A percentile compares a stretch with the other conserved stretches of the same genome.
Conservation (phyloP, 1,140 invertebrate species). For the Eriocheir sinensis region DNA sequence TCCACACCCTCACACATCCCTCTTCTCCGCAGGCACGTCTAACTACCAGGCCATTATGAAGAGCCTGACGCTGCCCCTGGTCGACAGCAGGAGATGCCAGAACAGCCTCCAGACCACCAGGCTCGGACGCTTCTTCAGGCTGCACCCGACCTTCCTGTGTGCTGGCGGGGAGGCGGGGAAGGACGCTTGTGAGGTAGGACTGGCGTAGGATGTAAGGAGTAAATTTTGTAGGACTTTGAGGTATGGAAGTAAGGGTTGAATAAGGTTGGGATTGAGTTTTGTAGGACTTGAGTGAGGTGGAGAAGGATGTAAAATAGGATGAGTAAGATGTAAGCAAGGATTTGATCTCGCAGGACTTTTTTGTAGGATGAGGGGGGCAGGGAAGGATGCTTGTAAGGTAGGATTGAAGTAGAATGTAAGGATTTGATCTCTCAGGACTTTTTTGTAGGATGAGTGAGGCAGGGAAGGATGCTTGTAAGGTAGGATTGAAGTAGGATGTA, state of each 20-base stretch:
- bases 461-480: background rate
- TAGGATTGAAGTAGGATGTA: too few relatives aligned
- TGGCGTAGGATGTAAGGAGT: background rate
- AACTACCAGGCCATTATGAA: conserved; percentile 89
- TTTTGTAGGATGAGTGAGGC: background rate
- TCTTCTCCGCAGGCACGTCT: conserved; percentile 81
- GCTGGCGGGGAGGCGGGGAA: conserved; percentile 87
- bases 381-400: too few relatives aligned
- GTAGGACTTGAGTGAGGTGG: background rate
- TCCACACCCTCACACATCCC: background rate
- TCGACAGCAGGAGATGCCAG: conserved; percentile 84
- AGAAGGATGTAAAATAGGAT: too few relatives aligned
- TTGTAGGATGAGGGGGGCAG: background rate
- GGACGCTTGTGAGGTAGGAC: conserved; percentile 86
- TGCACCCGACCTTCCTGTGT: conserved; percentile 87
- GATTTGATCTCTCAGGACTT: background rate
- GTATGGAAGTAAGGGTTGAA: too few relatives aligned
- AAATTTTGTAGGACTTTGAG: too few relatives aligned
- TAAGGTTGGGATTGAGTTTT: background rate
- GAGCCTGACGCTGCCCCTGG: conserved; percentile 85
- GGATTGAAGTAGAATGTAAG: too few relatives aligned
- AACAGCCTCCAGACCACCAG: conserved; percentile 84
- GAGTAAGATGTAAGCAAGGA: too few relatives aligned
- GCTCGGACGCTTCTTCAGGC: conserved; percentile 85
- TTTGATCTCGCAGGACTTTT: background rate